Evolutionary conservation across 2,113 vertebrate genomes (phyloP).

Genomic region (Cranoglanis bouderius): DNA sequence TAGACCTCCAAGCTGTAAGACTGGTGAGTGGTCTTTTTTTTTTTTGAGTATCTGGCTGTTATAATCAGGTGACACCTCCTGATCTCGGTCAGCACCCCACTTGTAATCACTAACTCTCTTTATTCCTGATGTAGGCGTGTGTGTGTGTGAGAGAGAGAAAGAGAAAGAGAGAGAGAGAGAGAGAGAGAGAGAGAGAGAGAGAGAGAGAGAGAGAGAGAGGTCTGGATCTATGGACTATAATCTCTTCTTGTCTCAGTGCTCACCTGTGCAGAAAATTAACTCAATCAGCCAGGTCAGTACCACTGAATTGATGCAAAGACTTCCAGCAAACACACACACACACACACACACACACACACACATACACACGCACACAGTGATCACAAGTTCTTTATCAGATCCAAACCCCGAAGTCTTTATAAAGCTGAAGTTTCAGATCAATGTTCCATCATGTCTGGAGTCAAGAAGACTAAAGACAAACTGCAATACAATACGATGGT

Average conservation of each 20-base stretch:
- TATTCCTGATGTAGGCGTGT: conserved; percentile 16
- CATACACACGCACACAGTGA: neutral
- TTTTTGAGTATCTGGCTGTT: neutral
- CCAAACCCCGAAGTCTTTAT: conserved; percentile 9
- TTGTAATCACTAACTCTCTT: conserved; percentile 18
- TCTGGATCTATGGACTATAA: conserved; percentile 45
- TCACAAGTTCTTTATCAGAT: conserved; percentile 22
- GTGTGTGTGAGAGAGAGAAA: no score
- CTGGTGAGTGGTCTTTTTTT: neutral
- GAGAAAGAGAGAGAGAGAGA: no score
- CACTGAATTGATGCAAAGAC: conserved; percentile 45
- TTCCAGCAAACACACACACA: conserved; percentile 2
- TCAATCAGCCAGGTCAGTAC: conserved; percentile 55
- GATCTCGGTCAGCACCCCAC: conserved; percentile 24
- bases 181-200: no score
- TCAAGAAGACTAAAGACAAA: neutral
- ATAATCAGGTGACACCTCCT: conserved; percentile 28
- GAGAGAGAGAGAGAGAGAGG: no score
- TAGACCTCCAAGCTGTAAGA: neutral
- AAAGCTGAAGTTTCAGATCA: conserved; percentile 7
- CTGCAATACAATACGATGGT: neutral
- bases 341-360: conserved; percentile 29
- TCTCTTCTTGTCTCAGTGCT: conserved; percentile 64
- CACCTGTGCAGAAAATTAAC: conserved; percentile 75
- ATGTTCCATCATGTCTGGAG: neutral